Percentiles rank a stretch among this genome's conserved stretches.
phyloP scores from a whole-genome alignment of 2,888 invertebrate species.

The Agelastica alni region DNA sequence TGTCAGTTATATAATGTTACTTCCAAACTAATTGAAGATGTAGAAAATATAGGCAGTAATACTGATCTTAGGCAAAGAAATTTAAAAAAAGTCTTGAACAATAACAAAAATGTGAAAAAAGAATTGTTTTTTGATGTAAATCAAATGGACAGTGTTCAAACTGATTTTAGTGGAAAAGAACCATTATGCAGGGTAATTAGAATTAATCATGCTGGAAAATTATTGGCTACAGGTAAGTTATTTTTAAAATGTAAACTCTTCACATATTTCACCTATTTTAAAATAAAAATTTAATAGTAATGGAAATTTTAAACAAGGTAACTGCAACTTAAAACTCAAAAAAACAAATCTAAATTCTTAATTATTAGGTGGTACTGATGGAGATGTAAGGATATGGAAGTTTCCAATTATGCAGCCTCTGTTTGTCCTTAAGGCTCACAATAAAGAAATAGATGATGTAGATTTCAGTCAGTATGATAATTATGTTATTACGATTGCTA shows the following conservation, averaged over 20 bases:
- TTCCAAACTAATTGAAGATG: slow-evolving; percentile 56
- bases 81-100: slow-evolving; percentile 62
- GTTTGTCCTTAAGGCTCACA: slow-evolving; percentile 76
- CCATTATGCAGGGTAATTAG: slow-evolving; percentile 84
- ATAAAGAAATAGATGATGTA: slow-evolving; percentile 91
- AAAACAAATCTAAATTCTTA: no score
- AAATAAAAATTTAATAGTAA: background rate
- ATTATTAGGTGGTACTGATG: slow-evolving; percentile 76
- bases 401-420: slow-evolving; percentile 79
- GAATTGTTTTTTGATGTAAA: slow-evolving; percentile 76
- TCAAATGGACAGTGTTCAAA: slow-evolving; percentile 80
- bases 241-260: no score
- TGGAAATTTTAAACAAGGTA: background rate
- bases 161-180: slow-evolving; percentile 78
- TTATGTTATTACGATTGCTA: slow-evolving; percentile 80
- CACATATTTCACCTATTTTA: no score
- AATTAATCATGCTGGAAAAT: slow-evolving; percentile 69
- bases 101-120: slow-evolving; percentile 59
- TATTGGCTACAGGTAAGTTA: slow-evolving; percentile 79
- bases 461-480: slow-evolving; percentile 85
- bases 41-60: slow-evolving; percentile 55
- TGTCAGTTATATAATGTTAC: slow-evolving; percentile 81
- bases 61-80: slow-evolving; percentile 60
- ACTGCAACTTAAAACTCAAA: no score
- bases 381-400: slow-evolving; percentile 84